These are phyloP conservation scores for Oryzias sinensis DNA, from an alignment of 2,797 vertebrate genomes.

Conservation along the genomic window DNA sequence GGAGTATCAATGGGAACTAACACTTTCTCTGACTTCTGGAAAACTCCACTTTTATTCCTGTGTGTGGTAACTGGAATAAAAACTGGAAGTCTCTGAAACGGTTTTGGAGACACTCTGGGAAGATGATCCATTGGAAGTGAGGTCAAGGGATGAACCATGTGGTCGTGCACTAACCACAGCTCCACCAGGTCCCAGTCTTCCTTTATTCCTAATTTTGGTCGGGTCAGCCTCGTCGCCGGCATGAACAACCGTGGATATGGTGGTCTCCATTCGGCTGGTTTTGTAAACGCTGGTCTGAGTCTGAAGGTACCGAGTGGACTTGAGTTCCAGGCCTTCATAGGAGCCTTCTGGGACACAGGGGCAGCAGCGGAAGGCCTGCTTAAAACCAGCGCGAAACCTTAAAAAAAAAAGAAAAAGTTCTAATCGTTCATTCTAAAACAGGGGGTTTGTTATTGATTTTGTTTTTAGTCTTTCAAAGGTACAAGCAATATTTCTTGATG, in stretches of 20 bases:
- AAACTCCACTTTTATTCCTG: constrained; percentile 58
- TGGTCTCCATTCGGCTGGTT: constrained; percentile 89
- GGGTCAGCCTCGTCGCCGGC: constrained; percentile 73
- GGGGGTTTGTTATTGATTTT: too few species aligned
- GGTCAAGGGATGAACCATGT: constrained; percentile 80
- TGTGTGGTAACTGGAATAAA: constrained; percentile 87
- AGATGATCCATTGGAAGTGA: constrained; percentile 88
- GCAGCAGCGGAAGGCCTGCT: constrained; percentile 89
- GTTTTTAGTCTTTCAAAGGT: too few species aligned
- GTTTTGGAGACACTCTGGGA: constrained; percentile 90
- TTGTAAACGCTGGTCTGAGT: constrained; percentile 92
- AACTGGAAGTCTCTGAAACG: constrained; percentile 87
- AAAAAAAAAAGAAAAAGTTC: constrained; percentile 7
- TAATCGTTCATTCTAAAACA: not conserved
- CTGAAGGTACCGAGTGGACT: constrained; percentile 88
- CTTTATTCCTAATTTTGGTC: constrained; percentile 59
- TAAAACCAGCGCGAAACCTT: constrained; percentile 94
- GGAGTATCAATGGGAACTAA: constrained; percentile 16
- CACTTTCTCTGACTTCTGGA: constrained; percentile 9
- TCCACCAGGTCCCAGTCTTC: constrained; percentile 9
- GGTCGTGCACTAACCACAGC: constrained; percentile 17
- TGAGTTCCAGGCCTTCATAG: constrained; percentile 92
- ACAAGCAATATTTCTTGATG: too few species aligned
- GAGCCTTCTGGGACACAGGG: constrained; percentile 81
- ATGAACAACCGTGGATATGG: constrained; percentile 80